Evolutionary conservation across 2,113 vertebrate species (phyloP).

Genomic region (Eulemur macaco): DNA sequence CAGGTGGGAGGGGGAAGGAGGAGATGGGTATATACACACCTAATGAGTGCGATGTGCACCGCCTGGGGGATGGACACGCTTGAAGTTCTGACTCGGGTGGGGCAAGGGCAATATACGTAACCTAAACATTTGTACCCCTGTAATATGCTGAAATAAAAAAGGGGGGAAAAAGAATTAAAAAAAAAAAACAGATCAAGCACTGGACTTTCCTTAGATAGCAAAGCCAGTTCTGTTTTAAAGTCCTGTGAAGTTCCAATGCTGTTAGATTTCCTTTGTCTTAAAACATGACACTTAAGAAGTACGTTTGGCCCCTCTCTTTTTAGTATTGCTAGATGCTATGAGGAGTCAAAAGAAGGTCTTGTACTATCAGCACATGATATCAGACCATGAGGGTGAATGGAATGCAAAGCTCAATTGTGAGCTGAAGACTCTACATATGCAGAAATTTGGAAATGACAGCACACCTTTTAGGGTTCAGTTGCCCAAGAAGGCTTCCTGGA

Average conservation of each 20-base stretch:
- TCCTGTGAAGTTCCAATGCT: background rate
- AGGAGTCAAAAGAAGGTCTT: background rate
- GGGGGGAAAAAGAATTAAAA: too few species aligned
- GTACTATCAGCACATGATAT: background rate
- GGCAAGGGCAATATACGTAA: too few species aligned
- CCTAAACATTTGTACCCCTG: too few species aligned
- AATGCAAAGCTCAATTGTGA: background rate
- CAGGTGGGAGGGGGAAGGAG: too few species aligned
- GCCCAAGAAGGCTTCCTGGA: background rate
- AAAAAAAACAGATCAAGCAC: too few species aligned
- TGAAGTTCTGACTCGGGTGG: too few species aligned
- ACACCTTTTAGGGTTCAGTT: background rate
- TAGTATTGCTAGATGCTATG: background rate
- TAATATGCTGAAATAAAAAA: too few species aligned
- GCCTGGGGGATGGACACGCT: too few species aligned
- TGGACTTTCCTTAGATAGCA: background rate
- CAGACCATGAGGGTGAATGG: background rate
- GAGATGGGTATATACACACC: too few species aligned
- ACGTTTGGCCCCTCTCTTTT: background rate
- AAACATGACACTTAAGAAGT: background rate
- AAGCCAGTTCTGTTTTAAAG: background rate
- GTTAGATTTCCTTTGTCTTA: background rate
- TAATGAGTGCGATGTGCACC: too few species aligned
- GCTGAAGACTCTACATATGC: background rate
- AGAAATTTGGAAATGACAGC: background rate